A percentile compares a stretch with the other conserved stretches of the same genome.
These are phyloP conservation scores for Exaiptasia diaphana DNA, from an alignment of 64 coral and sea anemone genomes.

Conservation along the genomic window DNA sequence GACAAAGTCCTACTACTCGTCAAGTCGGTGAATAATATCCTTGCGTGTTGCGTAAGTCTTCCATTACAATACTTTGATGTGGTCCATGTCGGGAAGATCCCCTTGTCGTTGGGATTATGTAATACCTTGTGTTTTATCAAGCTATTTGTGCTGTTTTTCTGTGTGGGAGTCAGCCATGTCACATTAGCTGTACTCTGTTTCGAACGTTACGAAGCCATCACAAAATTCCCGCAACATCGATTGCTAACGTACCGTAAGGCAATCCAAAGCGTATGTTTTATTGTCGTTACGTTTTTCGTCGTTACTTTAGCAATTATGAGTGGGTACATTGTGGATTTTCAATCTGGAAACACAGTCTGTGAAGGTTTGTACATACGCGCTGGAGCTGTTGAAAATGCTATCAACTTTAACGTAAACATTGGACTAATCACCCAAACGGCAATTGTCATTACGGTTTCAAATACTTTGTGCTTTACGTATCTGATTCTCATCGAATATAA, in stretches of 20 bases:
- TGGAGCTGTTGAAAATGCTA: not conserved
- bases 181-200: not conserved
- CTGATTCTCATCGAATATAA: not conserved
- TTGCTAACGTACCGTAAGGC: not conserved
- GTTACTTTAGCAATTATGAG: not conserved
- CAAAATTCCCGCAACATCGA: conserved; percentile 1
- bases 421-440: not conserved
- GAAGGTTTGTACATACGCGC: not conserved
- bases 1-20: not conserved
- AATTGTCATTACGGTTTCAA: not conserved
- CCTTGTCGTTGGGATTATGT: not conserved
- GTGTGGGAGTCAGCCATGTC: not conserved
- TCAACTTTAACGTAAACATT: not conserved
- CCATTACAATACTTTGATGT: conserved; percentile 3
- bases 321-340: not conserved
- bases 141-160: not conserved
- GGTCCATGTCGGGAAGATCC: not conserved
- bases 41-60: not conserved
- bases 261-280: not conserved
- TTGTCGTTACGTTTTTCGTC: not conserved
- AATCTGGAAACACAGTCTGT: not conserved
- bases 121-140: not conserved
- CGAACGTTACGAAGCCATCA: conserved; percentile 9
- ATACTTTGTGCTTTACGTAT: not conserved
- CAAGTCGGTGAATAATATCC: not conserved